Evolutionary conservation across 2,888 invertebrate genomes (phyloP).

Genomic region (Polietes domitor): DNA sequence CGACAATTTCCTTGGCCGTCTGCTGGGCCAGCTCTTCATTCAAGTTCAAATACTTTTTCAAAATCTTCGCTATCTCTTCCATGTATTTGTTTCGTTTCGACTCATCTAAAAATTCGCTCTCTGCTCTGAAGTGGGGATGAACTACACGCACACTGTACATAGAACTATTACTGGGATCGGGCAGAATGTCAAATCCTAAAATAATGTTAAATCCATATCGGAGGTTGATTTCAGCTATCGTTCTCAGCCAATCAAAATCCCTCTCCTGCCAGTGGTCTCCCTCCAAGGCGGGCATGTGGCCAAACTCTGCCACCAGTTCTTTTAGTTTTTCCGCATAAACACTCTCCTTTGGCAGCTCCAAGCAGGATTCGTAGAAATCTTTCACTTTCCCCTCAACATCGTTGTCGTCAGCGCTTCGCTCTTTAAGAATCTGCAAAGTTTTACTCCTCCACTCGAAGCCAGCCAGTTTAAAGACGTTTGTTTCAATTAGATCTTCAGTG

Average conservation of each 20-base stretch:
- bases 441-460: slow-evolving; percentile 54
- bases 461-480: neutral
- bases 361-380: neutral
- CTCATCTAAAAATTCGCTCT: too few relatives aligned
- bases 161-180: slow-evolving; percentile 64
- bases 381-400: neutral
- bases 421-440: slow-evolving; percentile 64
- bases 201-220: neutral
- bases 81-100: neutral
- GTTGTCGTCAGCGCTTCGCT: slow-evolving; percentile 41
- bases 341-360: neutral
- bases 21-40: slow-evolving; percentile 53
- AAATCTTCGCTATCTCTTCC: slow-evolving; percentile 39
- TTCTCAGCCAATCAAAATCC: neutral
- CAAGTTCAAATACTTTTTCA: slow-evolving; percentile 67
- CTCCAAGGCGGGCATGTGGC: neutral
- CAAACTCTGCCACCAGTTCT: neutral
- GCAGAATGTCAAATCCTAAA: slow-evolving; percentile 69
- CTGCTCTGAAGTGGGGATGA: slow-evolving; percentile 48
- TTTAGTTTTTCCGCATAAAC: neutral
- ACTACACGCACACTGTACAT: slow-evolving; percentile 52
- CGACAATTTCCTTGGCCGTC: slow-evolving; percentile 69
- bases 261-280: slow-evolving; percentile 37
- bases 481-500: neutral
- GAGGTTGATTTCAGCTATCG: neutral